Evolutionary conservation across 1,140 invertebrate genomes (phyloP).

Genomic region (Geopemphigus sp.): DNA sequence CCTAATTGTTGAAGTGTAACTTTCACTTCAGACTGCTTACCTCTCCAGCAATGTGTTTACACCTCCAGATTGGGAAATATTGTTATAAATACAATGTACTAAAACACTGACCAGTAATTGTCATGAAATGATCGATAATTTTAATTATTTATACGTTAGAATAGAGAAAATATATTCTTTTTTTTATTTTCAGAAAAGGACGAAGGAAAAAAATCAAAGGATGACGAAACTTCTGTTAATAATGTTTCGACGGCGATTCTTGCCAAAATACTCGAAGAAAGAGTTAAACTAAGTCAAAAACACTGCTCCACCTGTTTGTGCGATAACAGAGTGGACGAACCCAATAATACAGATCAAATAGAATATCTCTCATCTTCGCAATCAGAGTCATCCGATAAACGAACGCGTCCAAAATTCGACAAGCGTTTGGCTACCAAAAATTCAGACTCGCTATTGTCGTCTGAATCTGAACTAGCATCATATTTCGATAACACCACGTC

Average conservation of each 20-base stretch:
- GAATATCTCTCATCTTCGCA: conserved; percentile 22
- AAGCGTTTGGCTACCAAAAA: background rate
- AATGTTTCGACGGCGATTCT: conserved; percentile 88
- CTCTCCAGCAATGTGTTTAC: too few relatives aligned
- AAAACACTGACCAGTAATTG: too few relatives aligned
- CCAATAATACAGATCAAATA: background rate
- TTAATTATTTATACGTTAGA: too few relatives aligned
- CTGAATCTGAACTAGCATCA: conserved; percentile 7
- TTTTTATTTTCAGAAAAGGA: conserved; percentile 55
- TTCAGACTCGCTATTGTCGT: background rate
- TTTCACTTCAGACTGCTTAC: too few relatives aligned
- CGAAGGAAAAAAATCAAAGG: conserved; percentile 52
- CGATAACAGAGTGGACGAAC: conserved; percentile 51
- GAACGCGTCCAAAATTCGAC: background rate
- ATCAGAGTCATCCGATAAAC: conserved; percentile 14
- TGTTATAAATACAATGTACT: too few relatives aligned
- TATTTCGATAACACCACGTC: conserved; percentile 36
- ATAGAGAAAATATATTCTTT: background rate
- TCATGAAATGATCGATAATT: too few relatives aligned
- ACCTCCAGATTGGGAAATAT: too few relatives aligned
- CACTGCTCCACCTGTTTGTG: conserved; percentile 80
- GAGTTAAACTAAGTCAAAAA: conserved; percentile 66
- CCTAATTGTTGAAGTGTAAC: too few relatives aligned
- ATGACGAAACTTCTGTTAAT: conserved; percentile 59
- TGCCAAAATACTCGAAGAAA: conserved; percentile 87